Evolutionary conservation across 2,888 invertebrate genomes (phyloP), one percentile per base, ranked within the genome.

Genomic region (Drosophila neoperkinsi): DNA sequence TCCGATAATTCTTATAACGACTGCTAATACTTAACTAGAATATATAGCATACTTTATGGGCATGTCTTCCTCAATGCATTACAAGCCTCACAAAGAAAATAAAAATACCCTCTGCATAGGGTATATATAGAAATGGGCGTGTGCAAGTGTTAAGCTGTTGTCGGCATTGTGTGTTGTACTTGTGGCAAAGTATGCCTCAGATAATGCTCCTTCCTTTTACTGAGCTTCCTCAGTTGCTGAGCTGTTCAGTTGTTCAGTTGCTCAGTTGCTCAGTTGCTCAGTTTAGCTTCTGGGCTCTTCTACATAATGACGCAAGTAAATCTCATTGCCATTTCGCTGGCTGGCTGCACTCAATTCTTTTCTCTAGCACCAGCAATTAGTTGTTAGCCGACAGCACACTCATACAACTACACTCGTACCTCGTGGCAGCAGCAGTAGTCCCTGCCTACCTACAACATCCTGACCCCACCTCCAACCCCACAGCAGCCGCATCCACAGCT

Each of bases 301-400:
- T 84, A 87, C 78, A 89, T 81, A 74, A 84, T 71, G 85, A 88
- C 79, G 90, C 83, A 88, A 88, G 84, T 75, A 84, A 81, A 84
- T 84, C 89, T 81, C 88, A 89, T 83, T 88, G 84, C 83, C 84
- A 90, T 88, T 90, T 88, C 72, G 77, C 83, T 79, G 83, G 67
- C 82, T 76, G 82, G 64, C 74, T 84, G 77, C 86, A 85, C 90
- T 79, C 86, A 79, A 82, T 86, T 79, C 72, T 74, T 69, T 66
- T 61, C 62, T 61, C 41, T 68, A 81, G 69, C 88, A 59, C 66
- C 69, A 77, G 86, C 90, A 85, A 85, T 85, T 85, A 85, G 84
- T 85, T 85, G 73, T 79, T 74, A 58, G 86, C 68, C 74, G 63
- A 66, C 58, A 65, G 71, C 71, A 59, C 60, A 36, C 57, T 28